Percentiles rank a stretch among this genome's conserved stretches.
phyloP scores from a whole-genome alignment of 2,113 vertebrate genomes.

The Saguinus midas region DNA sequence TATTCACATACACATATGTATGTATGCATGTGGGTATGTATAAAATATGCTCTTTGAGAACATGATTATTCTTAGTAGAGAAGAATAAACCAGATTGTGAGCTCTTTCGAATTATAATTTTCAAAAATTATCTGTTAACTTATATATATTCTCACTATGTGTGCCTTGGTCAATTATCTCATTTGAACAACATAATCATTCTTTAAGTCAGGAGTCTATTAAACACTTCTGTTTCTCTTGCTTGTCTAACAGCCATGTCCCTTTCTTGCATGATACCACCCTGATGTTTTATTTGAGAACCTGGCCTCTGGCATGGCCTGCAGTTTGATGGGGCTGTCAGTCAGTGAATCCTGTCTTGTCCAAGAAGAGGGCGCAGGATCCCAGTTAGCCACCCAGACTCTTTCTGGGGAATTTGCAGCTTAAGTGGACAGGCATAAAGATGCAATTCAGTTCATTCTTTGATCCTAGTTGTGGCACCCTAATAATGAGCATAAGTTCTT shows the following conservation, averaged over 20 bases:
- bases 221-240: background rate
- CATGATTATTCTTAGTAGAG: background rate
- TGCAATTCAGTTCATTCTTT: background rate
- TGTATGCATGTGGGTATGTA: background rate
- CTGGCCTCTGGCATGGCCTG: background rate
- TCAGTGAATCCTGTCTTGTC: background rate
- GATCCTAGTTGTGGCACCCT: background rate
- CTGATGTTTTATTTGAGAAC: background rate
- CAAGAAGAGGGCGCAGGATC: background rate
- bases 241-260: background rate
- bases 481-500: background rate
- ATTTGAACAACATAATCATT: background rate
- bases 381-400: background rate
- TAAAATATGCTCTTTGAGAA: constrained; percentile 6
- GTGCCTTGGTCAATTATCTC: background rate
- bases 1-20: background rate
- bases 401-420: background rate
- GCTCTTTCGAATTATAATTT: background rate
- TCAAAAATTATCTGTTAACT: background rate
- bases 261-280: background rate
- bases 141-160: background rate
- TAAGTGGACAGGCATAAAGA: background rate
- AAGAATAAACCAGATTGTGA: background rate
- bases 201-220: background rate
- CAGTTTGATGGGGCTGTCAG: background rate